Base-by-base conservation (phyloP, 2,113 vertebrate species). In the Telmatochromis brachygnathus region DNA sequence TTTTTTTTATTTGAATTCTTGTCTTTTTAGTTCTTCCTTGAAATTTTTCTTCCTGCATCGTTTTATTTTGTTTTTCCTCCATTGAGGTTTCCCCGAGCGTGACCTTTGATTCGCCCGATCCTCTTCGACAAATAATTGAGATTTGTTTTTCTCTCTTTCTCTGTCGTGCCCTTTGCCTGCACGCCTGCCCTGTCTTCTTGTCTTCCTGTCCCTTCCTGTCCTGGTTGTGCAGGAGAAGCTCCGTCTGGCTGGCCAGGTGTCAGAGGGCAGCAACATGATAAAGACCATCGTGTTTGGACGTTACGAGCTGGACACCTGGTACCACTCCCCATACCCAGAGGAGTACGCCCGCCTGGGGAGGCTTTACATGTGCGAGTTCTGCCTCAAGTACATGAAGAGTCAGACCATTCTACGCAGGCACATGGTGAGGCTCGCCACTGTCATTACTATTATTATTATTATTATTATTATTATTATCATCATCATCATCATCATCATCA, bases 291-390 rank as follows among this genome's bases (percentile, higher is more conserved):
- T 98, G 58, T 98, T 99, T 21, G 99, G 99, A 5, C 98, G 98
- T 35, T 99, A 98, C 1, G 98, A 99, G 94, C 95, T 99, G 88
- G 98, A 99, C 84, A 99, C 99, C 7, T 99, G 98, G 98, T 99
- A 99, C 92, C 98, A 99, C 93, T 99, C 99, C 3, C 98, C 99
- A 1, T 99, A 99, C 90, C 98, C 99, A 2, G 98, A 99, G 91
- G 99, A 99, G 87, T 99, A 99, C 23, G 98, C 98, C 3, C 97
- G 98, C 3, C 95, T 99, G 86, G 98, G 98, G 1, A 96, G 98
- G n/a, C 98, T 99, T 84, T 99, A 98, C 94, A 99, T 99, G 98
- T 99, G 98, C 53, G 99, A 99, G 93, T 99, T 99, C 96, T 99
- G 99, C 87, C 97, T 99, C 62, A 99, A 99, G 70, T 99, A 99